Conservation (phyloP, 2,888 invertebrate genomes). For the Phortica okadai region DNA sequence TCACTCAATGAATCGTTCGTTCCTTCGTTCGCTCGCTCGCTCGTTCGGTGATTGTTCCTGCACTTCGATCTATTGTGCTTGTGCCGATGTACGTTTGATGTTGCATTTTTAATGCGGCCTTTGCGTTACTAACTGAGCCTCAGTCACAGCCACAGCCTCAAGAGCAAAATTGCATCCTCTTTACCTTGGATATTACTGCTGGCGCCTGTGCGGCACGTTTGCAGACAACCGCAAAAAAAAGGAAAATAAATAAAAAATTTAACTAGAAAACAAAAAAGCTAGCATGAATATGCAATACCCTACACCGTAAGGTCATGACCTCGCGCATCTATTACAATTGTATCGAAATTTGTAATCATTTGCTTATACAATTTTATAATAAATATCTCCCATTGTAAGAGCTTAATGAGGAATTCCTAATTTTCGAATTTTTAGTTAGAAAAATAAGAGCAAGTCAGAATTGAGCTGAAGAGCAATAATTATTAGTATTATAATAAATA, state of each 20-base stretch:
- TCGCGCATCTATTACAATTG: no score
- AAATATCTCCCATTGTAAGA: no score
- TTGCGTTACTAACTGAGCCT: not conserved
- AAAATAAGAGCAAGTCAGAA: no score
- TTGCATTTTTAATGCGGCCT: conserved; percentile 34
- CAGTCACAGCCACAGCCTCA: not conserved
- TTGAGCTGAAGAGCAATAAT: no score
- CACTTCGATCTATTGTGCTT: conserved; percentile 37
- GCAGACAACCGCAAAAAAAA: conserved; percentile 2
- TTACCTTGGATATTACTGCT: conserved; percentile 37
- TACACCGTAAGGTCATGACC: no score
- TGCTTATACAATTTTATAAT: no score
- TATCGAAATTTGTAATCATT: no score
- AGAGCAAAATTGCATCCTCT: not conserved
- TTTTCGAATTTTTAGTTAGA: no score
- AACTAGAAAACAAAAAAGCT: not conserved
- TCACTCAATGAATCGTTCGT: conserved; percentile 56
- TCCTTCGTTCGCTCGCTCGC: conserved; percentile 48
- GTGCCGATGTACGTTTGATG: conserved; percentile 33
- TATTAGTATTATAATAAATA: no score
- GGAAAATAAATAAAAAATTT: not conserved
- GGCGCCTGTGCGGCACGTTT: conserved; percentile 46
- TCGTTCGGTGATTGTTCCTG: conserved; percentile 27
- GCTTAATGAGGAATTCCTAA: no score
- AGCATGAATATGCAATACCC: no score